Percentiles rank a stretch among this genome's conserved stretches.
These are phyloP conservation scores for Solenopsis invicta DNA, from an alignment of 1,140 invertebrate species.

Conservation along the genomic window DNA sequence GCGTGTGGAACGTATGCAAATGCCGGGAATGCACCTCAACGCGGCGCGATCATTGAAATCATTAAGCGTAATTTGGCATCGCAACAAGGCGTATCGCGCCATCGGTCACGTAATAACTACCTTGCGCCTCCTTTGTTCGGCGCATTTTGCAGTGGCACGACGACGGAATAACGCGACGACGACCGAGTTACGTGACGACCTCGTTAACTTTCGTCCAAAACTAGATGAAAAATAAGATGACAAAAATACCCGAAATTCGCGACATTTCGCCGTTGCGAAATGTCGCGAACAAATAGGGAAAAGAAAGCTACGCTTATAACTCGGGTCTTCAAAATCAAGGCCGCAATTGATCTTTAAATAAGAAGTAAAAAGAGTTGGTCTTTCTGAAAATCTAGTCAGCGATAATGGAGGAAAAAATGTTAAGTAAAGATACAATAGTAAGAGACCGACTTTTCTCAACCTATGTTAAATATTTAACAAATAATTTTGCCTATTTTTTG, in stretches of 20 bases:
- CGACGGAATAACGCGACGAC: background rate
- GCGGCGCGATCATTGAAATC: constrained; percentile 45
- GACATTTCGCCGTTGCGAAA: background rate
- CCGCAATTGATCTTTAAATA: no score
- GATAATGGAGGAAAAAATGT: no score
- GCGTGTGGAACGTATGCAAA: constrained; percentile 36
- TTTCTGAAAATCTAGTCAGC: no score
- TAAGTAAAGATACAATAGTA: no score
- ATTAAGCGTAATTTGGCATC: constrained; percentile 42
- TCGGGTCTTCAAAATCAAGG: no score
- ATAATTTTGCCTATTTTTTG: no score
- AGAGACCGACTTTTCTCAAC: no score
- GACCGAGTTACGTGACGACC: background rate
- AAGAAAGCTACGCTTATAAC: background rate
- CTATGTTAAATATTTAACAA: no score
- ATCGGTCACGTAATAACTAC: constrained; percentile 43
- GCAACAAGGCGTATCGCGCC: constrained; percentile 35
- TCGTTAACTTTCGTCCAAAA: constrained; percentile 4
- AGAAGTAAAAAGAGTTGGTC: no score
- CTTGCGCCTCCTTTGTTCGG: constrained; percentile 35
- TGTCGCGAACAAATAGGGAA: background rate
- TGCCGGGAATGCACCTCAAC: background rate
- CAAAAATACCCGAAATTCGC: background rate
- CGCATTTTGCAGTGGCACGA: constrained; percentile 23
- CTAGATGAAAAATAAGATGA: background rate